Evolutionary conservation across 2,113 vertebrate genomes (phyloP), one percentile per base, ranked within the genome.

Genomic region (Cyanoramphus novaezelandiae): DNA sequence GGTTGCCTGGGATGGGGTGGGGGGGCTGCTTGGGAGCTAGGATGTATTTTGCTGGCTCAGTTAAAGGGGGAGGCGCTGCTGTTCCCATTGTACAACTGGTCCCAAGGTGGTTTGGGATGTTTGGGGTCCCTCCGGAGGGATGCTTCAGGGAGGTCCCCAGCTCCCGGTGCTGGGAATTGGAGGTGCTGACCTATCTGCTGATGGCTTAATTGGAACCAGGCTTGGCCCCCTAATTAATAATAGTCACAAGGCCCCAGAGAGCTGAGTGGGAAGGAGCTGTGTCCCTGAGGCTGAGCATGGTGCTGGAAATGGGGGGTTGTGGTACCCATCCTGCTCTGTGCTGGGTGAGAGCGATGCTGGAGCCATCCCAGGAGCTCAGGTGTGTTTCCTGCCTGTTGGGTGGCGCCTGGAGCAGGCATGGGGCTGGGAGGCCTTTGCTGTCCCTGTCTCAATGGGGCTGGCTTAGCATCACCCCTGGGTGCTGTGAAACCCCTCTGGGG

Each of bases 251-350:
- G 67, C 60, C 12, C 37, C 0, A 8, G 65, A 37, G 59, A 74
- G 60, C 2, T 25, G 41, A 46, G 47, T 5, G 33, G 28, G 80
- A 6, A 46, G 81, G 52, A 57, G 29, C 0, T 35, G 37, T 7
- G 37, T 52, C 7, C 11, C 63, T 10, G 37, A 28, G 31, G 52
- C 10, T 14, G 71, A 23, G 65, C 0, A 0, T 0, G 9, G 35
- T 35, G 41, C 31, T 3, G 0, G 62, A 25, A 16, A 13, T 1
- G 9, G 33, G 13, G 49, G 63, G 41, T 35, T 25, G 25, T 0
- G 7, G 57, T 27, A 46, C 23, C 12, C 1, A 0, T 20, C 4
- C 25, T 21, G 29, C 13, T 44, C 39, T 12, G 17, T 1, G 15
- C 19, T 13, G 62, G n/a, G 23, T 0, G 25, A 8, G 28, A 37